These are phyloP conservation scores for Taphrorychus bicolor DNA, from an alignment of 2,888 invertebrate species.

Conservation along the genomic window DNA sequence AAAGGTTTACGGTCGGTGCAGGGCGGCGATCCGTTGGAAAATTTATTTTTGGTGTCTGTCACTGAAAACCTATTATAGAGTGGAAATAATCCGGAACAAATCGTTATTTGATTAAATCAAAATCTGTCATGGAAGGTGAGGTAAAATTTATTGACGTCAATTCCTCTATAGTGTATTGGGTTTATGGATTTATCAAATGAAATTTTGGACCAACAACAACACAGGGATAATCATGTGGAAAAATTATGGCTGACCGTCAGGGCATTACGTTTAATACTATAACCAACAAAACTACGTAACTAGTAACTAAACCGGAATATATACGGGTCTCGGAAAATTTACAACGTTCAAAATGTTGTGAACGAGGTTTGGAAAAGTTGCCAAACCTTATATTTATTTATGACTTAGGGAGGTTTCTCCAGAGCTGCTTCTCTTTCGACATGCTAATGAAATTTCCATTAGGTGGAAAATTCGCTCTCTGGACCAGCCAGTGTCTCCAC, in stretches of 20 bases:
- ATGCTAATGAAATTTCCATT: conserved; percentile 29
- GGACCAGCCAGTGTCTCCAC: neutral
- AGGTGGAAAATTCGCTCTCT: conserved; percentile 13
- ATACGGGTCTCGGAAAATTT: conserved; percentile 3
- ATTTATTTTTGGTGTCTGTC: neutral
- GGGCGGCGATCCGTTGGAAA: neutral
- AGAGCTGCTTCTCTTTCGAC: conserved; percentile 5
- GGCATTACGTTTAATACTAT: neutral
- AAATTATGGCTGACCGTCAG: too few species aligned
- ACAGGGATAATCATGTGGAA: too few species aligned
- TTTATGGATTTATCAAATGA: too few species aligned
- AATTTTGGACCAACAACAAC: too few species aligned
- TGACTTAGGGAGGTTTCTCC: conserved; percentile 17
- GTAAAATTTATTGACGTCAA: neutral
- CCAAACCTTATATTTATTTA: conserved; percentile 27
- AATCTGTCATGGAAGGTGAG: neutral
- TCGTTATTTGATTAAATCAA: neutral
- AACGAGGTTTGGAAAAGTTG: conserved; percentile 11
- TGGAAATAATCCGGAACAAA: conserved; percentile 1
- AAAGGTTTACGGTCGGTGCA: neutral
- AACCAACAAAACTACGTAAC: neutral
- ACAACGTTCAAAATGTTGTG: conserved; percentile 5
- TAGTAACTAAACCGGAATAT: neutral
- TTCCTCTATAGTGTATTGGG: too few species aligned
- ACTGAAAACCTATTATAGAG: neutral